These are phyloP conservation scores for Rhinichthys osculus DNA, from an alignment of 2,797 vertebrate genomes.

Conservation along the genomic window DNA sequence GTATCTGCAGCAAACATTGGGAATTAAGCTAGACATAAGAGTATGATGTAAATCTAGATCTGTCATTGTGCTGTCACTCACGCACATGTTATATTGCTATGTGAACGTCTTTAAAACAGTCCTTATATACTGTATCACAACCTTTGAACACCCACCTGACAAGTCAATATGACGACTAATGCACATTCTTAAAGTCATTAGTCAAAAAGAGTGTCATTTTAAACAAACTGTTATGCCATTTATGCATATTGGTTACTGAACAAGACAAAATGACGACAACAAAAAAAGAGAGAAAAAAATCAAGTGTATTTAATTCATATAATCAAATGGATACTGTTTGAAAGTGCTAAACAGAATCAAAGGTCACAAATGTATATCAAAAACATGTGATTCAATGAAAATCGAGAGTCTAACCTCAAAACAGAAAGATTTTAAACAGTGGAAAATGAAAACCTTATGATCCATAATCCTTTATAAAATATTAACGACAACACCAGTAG, in stretches of 20 bases:
- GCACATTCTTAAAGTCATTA: background rate
- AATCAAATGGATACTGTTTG: conserved; percentile 42
- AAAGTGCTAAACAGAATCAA: conserved; percentile 46
- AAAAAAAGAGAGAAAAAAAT: background rate
- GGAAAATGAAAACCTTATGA: background rate
- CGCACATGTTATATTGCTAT: background rate
- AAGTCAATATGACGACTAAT: background rate
- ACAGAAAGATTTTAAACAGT: conserved; percentile 24
- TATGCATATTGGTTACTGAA: background rate
- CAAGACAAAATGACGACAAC: background rate
- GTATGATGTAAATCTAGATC: background rate
- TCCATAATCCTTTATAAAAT: background rate
- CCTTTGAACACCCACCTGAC: background rate
- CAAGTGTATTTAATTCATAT: conserved; percentile 52
- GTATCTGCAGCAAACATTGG: background rate
- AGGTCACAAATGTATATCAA: conserved; percentile 19
- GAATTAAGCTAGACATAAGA: background rate
- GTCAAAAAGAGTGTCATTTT: background rate
- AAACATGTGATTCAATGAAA: conserved; percentile 5
- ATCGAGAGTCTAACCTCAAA: conserved; percentile 33
- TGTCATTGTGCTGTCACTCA: background rate
- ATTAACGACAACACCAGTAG: conserved; percentile 2
- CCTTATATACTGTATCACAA: background rate
- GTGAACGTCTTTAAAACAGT: background rate
- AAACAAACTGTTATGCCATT: background rate